Evolutionary conservation across 2,888 invertebrate species (phyloP), one percentile per base, ranked within the genome.

Genomic region (Acanthoscelides obtectus): DNA sequence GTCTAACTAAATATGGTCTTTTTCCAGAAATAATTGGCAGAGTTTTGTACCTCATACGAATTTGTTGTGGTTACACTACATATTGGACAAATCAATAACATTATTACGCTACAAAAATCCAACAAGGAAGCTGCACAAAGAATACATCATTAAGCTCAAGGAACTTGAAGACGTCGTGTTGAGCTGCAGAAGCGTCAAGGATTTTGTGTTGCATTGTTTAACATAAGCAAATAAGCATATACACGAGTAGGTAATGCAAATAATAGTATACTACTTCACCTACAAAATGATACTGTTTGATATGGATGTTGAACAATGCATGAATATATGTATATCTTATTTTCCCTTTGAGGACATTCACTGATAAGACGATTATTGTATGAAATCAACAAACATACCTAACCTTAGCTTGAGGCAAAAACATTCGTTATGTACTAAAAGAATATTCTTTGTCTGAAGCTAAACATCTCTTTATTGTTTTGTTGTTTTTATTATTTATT

Each of bases 51-150:
- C 97, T 0, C 92, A 90, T 85, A 94, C 95, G 17, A 98, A 98
- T 87, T 87, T 97, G 68, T 88, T 95, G 74, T 99, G 98, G 98
- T 85, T 98, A 64, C 94, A 97, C 84, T 98, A 98, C 86, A 87
- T 93, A 66, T 87, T 94, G 69, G 91, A 92, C 85, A 96, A 96
- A 86, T 89, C 95, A 88, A 88, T 92, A 78, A 88, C 88, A 64
- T 89, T 89, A 72, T 90, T 92, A 69, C 89, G 90, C 77, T 95
- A 94, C 86, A 88, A 88, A 80, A 87, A 88, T 75, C 87, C 85
- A 66, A 88, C 85, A 70, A 87, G 90, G 0, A 90, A 90, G 82
- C 83, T 88, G 66, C 92, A 93, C 83, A 89, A 88, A 78, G 87
- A 86, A 70, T 87, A 87, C 76, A 87, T 92, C 27, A 82, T 84